phyloP scores from a whole-genome alignment of 2,113 vertebrate species.

The Sapayoa aenigma region DNA sequence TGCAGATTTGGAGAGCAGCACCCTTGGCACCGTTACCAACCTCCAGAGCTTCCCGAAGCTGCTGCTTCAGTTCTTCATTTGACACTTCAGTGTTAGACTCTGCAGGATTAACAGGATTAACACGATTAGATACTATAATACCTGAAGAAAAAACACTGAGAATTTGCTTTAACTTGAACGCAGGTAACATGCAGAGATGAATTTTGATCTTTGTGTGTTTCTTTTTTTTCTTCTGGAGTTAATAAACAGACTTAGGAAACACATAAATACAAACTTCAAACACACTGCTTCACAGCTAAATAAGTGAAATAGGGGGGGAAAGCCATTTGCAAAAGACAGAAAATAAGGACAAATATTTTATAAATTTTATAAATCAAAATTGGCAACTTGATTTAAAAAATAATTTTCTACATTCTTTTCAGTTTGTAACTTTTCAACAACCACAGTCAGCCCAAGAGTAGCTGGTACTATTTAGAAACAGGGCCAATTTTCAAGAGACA shows the following conservation, averaged over 20 bases:
- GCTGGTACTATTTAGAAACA: not conserved
- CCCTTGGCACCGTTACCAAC: slow-evolving; percentile 60
- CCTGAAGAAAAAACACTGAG: not conserved
- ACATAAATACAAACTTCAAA: not conserved
- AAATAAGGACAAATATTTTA: not conserved
- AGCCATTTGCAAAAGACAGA: not conserved
- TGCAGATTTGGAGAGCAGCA: not conserved
- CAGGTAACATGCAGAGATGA: not conserved
- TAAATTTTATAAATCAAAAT: not conserved
- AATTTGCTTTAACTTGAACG: not conserved
- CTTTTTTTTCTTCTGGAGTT: not conserved
- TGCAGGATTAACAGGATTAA: slow-evolving; percentile 8
- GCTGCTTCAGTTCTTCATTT: slow-evolving; percentile 75
- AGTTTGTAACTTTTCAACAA: not conserved
- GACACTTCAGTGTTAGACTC: slow-evolving; percentile 72
- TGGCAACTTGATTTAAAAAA: not conserved
- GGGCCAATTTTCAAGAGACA: not conserved
- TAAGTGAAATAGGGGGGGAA: not conserved
- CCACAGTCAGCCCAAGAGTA: not conserved
- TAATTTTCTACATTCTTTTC: not conserved
- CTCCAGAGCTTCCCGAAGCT: slow-evolving; percentile 78
- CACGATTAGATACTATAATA: not conserved
- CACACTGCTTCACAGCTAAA: not conserved
- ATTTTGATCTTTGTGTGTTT: not conserved
- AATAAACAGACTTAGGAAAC: not conserved